Evolutionary conservation across 2,797 vertebrate genomes (phyloP).

Genomic region (Spinus pinus): DNA sequence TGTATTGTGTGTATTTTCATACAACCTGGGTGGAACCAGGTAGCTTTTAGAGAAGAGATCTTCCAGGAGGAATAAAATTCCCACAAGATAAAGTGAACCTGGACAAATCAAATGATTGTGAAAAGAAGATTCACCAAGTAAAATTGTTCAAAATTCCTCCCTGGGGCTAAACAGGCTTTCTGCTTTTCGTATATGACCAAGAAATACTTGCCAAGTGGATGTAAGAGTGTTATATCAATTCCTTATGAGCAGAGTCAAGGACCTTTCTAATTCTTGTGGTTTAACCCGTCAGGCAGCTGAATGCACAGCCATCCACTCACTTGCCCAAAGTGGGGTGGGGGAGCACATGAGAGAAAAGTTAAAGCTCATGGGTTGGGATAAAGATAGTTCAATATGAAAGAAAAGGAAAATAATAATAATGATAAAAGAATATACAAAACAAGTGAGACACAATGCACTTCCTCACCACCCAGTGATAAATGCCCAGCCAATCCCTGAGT

Average conservation of each 20-base stretch:
- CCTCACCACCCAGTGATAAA: too few species aligned
- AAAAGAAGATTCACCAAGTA: not conserved
- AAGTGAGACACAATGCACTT: not conserved
- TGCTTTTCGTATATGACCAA: not conserved
- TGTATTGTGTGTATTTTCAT: not conserved
- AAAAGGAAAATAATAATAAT: not conserved
- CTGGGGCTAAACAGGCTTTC: not conserved
- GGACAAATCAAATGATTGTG: not conserved
- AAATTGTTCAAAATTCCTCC: not conserved
- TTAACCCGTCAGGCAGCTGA: not conserved
- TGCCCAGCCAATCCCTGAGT: not conserved
- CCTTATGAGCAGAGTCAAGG: too few species aligned
- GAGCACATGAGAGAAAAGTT: not conserved
- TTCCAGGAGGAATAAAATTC: not conserved
- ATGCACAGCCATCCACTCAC: rapidly evolving
- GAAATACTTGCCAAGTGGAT: not conserved
- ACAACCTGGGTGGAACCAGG: not conserved
- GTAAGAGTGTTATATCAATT: not conserved
- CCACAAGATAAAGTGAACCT: not conserved
- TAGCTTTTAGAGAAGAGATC: not conserved
- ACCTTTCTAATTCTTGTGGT: too few species aligned
- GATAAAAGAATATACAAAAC: not conserved
- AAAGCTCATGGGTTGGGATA: not conserved
- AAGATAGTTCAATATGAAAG: not conserved
- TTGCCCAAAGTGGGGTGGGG: not conserved